Conservation (phyloP, 2,888 invertebrate species). For the Troides aeacus region DNA sequence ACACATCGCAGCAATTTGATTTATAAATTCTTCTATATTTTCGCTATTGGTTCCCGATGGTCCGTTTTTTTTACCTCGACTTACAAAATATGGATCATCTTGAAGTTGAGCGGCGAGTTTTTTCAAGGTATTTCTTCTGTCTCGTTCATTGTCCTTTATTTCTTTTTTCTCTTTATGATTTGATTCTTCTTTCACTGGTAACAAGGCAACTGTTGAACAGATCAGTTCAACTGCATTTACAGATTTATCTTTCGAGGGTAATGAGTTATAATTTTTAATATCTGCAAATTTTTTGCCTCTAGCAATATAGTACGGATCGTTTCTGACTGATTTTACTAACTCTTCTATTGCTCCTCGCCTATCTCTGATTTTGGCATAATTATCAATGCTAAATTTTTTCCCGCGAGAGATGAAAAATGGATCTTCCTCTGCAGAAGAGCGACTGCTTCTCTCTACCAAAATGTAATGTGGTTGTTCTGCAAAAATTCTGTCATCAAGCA, state of each 20-base stretch:
- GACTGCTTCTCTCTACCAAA: conserved; percentile 68
- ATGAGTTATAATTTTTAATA: conserved; percentile 42
- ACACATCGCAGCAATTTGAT: conserved; percentile 58
- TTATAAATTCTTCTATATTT: conserved; percentile 54
- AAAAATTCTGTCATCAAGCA: conserved; percentile 65
- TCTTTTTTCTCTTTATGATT: conserved; percentile 56
- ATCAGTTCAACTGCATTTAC: conserved; percentile 60
- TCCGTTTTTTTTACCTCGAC: conserved; percentile 64
- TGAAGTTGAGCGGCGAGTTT: conserved; percentile 68
- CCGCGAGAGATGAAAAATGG: conserved; percentile 68
- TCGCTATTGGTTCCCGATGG: conserved; percentile 38
- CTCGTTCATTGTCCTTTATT: conserved; percentile 57
- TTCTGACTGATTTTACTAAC: conserved; percentile 69
- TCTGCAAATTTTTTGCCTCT: conserved; percentile 69
- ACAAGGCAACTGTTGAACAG: conserved; percentile 59
- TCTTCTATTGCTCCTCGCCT: conserved; percentile 69
- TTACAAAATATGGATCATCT: conserved; percentile 70
- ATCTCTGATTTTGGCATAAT: conserved; percentile 52
- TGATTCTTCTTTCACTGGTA: conserved; percentile 45
- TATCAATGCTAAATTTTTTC: conserved; percentile 53
- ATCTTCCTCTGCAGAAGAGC: conserved; percentile 66
- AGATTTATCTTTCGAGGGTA: conserved; percentile 41
- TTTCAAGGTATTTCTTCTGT: conserved; percentile 63
- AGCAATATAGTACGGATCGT: conserved; percentile 76
- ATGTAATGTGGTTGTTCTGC: conserved; percentile 79